phyloP scores from a whole-genome alignment of 1,140 invertebrate genomes.

The Aphelenchoides fujianensis region DNA sequence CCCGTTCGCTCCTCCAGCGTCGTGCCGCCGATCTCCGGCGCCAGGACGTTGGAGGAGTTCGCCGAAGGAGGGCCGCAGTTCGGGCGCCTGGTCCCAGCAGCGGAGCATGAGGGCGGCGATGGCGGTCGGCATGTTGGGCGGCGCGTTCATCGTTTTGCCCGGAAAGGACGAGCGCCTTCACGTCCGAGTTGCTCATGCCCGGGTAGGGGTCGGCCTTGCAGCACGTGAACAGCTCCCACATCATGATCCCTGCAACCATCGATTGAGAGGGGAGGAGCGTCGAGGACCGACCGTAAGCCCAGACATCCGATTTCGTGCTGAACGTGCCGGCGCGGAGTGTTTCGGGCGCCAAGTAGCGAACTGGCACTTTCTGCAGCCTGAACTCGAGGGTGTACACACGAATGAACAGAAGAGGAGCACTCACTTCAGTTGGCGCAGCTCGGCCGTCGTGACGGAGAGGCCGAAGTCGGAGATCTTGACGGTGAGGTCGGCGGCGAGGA shows the following conservation, averaged over 20 bases:
- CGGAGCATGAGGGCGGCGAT: slow-evolving; percentile 15
- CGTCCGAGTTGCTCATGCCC: slow-evolving; percentile 28
- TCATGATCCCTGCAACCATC: slow-evolving; percentile 21
- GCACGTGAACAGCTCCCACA: slow-evolving; percentile 33
- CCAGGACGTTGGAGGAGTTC: slow-evolving; percentile 9
- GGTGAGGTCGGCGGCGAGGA: slow-evolving; percentile 15
- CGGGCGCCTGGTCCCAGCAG: slow-evolving; percentile 25
- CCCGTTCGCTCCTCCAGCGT: no score
- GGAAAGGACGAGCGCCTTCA: slow-evolving; percentile 17
- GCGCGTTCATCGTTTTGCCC: slow-evolving; percentile 27
- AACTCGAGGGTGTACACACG: slow-evolving; percentile 10
- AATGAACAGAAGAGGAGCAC: background rate
- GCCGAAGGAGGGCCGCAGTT: slow-evolving; percentile 19
- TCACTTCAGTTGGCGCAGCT: slow-evolving; percentile 24
- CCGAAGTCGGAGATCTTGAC: slow-evolving; percentile 25
- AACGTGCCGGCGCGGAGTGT: slow-evolving; percentile 14
- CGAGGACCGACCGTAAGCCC: slow-evolving; percentile 17
- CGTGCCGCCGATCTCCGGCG: no score
- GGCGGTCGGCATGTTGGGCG: slow-evolving; percentile 5
- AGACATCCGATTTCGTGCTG: slow-evolving; percentile 26
- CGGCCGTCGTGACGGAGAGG: slow-evolving; percentile 17
- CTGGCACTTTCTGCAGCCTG: slow-evolving; percentile 20
- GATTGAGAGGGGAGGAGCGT: background rate
- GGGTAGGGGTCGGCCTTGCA: slow-evolving; percentile 30
- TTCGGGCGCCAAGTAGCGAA: slow-evolving; percentile 24